Base-by-base conservation (phyloP, 2,113 vertebrate species). In the Donacobius atricapilla region DNA sequence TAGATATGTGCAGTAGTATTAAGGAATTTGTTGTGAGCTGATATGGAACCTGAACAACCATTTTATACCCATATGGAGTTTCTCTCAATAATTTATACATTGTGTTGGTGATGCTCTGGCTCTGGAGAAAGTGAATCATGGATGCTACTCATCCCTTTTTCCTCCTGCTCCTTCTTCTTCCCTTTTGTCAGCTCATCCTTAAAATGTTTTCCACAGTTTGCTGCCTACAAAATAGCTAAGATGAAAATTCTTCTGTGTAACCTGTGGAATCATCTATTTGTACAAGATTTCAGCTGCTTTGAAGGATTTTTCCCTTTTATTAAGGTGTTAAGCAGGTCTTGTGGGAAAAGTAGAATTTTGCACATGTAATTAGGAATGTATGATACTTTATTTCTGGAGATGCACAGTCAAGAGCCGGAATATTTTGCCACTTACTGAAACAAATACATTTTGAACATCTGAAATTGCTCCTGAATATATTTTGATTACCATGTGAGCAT, bases 371-470 rank as follows among this genome's bases (percentile, higher is more conserved):
- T 79, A 87, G 28, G 69, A 89, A 91, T 42, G 77, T 69, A 76
- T 53, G 57, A 53, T 79, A 82, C 19, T 78, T 47, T 83, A 0
- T 84, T 96, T 93, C 63, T 85, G 53, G 69, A 89, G 30, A 50
- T 54, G 35, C 45, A 87, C 11, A 65, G 45, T 83, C n/a, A 93
- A 86, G 83, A 88, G 45, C 58, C 54, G 37, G 23, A 27, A 93
- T 50, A 88, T 90, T 94, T 92, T 90, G 54, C 58, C 54, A 66
- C 54, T 92, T 83, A 63, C 24, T 77, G 66, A 95, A 95, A 83
- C 57, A 90, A 94, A 94, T 28, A 94, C 37, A 42, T 80, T 93
- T 88, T 57, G 63, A 93, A 69, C 3, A 3, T 57, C 31, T 77
- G 53, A 94, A 92, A 83, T 92, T 80, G 39, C 23, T 90, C 54